Percentiles rank a stretch among this genome's conserved stretches.
Conservation (phyloP, 2,888 invertebrate species). For the Taenaris catops region DNA sequence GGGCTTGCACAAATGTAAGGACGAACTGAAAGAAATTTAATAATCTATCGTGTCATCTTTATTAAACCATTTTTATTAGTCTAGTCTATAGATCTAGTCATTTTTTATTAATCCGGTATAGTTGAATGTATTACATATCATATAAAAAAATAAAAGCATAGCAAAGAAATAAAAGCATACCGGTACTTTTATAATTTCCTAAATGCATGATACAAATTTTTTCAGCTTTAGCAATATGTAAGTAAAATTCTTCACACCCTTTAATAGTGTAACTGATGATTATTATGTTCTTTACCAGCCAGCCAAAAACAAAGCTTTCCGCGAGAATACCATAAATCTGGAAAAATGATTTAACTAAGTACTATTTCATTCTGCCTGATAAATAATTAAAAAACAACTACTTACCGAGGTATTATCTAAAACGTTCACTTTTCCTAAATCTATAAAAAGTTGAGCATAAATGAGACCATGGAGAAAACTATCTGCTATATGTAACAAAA, state of each 20-base stretch:
- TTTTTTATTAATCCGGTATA: no score
- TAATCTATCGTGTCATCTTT: no score
- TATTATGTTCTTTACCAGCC: slow-evolving; percentile 13
- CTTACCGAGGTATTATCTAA: slow-evolving; percentile 3
- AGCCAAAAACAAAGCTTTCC: slow-evolving; percentile 2
- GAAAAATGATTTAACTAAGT: slow-evolving; percentile 3
- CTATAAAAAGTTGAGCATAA: slow-evolving; percentile 13
- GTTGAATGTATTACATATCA: not conserved
- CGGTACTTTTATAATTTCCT: not conserved
- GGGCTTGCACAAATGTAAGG: no score
- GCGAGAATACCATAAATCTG: not conserved
- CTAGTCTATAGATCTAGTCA: no score
- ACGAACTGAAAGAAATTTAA: no score
- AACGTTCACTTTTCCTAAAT: slow-evolving; percentile 10
- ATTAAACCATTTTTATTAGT: no score
- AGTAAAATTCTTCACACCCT: slow-evolving; percentile 19
- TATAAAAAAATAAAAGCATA: not conserved
- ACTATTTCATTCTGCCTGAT: not conserved
- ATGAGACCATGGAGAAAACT: slow-evolving; percentile 12
- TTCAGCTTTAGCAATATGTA: slow-evolving; percentile 12
- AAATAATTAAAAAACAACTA: no score
- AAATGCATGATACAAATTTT: slow-evolving; percentile 4
- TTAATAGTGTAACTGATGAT: slow-evolving; percentile 13
- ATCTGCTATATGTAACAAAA: slow-evolving; percentile 10
- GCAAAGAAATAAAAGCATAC: slow-evolving; percentile 2